Evolutionary conservation across 2,888 invertebrate genomes (phyloP), one percentile per base, ranked within the genome.

Genomic region (Koerneria pararmatus): DNA sequence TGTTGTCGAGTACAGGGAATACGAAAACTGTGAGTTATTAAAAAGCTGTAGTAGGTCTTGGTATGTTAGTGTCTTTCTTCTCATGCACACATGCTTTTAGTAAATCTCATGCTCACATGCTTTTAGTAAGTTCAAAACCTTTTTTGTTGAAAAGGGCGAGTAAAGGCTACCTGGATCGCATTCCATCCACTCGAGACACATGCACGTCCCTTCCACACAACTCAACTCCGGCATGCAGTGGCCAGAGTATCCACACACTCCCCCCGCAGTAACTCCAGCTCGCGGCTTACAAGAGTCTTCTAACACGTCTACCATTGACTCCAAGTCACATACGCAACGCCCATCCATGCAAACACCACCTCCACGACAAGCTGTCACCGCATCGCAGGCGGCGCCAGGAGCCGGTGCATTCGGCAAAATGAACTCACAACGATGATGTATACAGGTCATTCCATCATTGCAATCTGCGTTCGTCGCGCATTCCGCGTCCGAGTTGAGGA

Each of bases 141-240:
- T 41, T 41, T 8, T 41, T 41, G 41, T 41, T 11, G 11, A 8
- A 11, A 19, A 41, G 32, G 35, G 6, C n/a, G n/a, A n/a, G n/a
- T n/a, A n/a, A n/a, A n/a, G n/a, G n/a, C 35, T 41, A 57, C 67
- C 27, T 15, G n/a, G 22, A 1, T 22, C 57, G 35, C 60, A 57
- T 4, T 48, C 67, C 67, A 54, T 67, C 61, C 61, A 58, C 5
- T 65, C 58, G 31, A 70, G 37, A 37, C 80, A 80, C 62, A 68
- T 70, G 69, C 80, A 79, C n/a, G 67, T 48, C 35, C 71, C 74
- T 51, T 71, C 68, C 31, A 76, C 35, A 69, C 80, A 80, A 56
- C 66, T 64, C 32, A 76, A 67, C 49, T 69, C 68, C 60, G 69
- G 65, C 57, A 64, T 62, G 64, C 77, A 77, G 56, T 72, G 62